phyloP scores from a whole-genome alignment of 2,888 invertebrate species.

The Aquatica leii region DNA sequence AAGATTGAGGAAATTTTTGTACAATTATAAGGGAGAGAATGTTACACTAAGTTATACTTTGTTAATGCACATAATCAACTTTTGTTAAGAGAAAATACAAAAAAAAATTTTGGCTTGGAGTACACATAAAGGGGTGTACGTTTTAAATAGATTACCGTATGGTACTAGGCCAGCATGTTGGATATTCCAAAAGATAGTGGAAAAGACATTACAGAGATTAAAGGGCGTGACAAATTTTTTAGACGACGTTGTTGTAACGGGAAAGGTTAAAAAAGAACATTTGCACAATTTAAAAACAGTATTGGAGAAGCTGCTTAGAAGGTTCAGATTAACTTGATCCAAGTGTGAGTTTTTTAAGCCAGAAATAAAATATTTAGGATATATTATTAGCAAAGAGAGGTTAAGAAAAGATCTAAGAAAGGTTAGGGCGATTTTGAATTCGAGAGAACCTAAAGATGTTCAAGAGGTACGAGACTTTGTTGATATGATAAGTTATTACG shows the following conservation, averaged over 20 bases:
- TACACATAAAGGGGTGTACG: background rate
- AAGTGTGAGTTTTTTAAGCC: background rate
- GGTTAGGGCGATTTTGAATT: background rate
- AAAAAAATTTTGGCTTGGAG: background rate
- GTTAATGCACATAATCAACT: too few species aligned
- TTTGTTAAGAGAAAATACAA: too few species aligned
- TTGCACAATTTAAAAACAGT: background rate
- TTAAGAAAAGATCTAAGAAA: background rate
- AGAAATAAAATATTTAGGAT: too few species aligned
- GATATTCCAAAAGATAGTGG: background rate
- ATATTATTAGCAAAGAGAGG: too few species aligned
- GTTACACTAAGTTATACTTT: background rate
- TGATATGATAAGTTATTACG: too few species aligned
- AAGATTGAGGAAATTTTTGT: background rate
- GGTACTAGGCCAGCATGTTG: background rate
- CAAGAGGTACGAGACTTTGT: too few species aligned
- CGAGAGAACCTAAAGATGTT: background rate
- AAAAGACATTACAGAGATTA: background rate
- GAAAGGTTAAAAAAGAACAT: background rate
- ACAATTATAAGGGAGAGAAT: background rate
- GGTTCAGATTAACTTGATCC: background rate
- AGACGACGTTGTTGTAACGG: background rate
- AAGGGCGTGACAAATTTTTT: background rate
- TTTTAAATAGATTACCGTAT: background rate
- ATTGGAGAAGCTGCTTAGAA: background rate